Evolutionary conservation across 2,113 vertebrate species (phyloP), one percentile per base, ranked within the genome.

Genomic region (Lamprotornis superbus): DNA sequence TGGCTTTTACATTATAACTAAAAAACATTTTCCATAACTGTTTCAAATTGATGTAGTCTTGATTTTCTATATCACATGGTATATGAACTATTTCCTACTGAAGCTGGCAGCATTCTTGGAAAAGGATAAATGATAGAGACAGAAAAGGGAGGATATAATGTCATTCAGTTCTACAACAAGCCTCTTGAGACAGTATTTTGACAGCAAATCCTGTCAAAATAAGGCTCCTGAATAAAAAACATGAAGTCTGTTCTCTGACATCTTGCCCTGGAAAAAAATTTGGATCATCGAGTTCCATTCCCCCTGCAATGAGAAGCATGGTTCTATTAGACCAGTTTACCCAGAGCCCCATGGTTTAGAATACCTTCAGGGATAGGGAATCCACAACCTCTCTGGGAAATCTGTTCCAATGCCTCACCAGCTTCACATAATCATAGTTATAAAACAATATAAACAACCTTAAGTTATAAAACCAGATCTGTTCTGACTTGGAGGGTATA

Each of bases 181-280:
- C 18, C 61, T 79, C 78, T 56, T 49, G 81, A 94, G 80, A 81
- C 76, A 35, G 25, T 60, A 37, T 86, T 86, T 87, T 93, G 70
- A 80, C 73, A 86, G 60, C n/a, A 83, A 92, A 84, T 64, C 15
- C 28, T 87, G 75, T 94, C 83, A 95, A 83, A 93, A 61, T 74
- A 76, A 78, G 31, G 64, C 10, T 84, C 27, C 28, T 78, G 70
- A 75, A 89, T 60, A 91, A 93, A 55, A 56, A 83, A 65, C 33
- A 47, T 52, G 11, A 89, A 81, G 46, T 46, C 46, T 65, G 22
- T 22, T 88, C 70, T 63, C 20, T 79, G 53, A 86, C 8, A 59
- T 71, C 27, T 71, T 73, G 11, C 8, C 15, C 12, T 73, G 23
- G 27, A 86, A 81, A 44, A 50, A 69, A 52, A 60, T 44, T 8